Evolutionary conservation across 2,888 invertebrate species (phyloP).

Genomic region (Drosophila niveifrons): DNA sequence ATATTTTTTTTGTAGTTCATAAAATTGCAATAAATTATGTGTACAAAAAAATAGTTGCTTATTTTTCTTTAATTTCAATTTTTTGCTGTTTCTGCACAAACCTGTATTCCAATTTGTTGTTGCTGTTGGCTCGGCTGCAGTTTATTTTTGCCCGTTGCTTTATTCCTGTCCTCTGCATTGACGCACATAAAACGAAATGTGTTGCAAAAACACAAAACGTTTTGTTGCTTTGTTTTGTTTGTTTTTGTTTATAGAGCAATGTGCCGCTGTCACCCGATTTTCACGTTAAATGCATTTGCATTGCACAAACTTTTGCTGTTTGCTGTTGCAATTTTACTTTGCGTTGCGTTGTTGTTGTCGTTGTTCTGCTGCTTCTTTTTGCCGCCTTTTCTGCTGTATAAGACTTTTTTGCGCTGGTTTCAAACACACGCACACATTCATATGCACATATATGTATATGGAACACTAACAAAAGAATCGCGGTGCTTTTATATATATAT

Average conservation of each 20-base stretch:
- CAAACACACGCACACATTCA: constrained; percentile 48
- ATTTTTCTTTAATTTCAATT: constrained; percentile 33
- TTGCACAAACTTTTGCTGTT: constrained; percentile 74
- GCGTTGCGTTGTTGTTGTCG: constrained; percentile 34
- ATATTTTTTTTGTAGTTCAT: constrained; percentile 55
- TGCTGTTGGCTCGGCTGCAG: constrained; percentile 38
- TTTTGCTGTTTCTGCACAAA: constrained; percentile 66
- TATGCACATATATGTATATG: constrained; percentile 22
- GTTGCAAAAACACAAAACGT: constrained; percentile 47
- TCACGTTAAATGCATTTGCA: constrained; percentile 71
- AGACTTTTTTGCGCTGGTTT: constrained; percentile 55
- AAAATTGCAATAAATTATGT: constrained; percentile 40
- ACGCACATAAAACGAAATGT: constrained; percentile 53
- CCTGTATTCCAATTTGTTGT: constrained; percentile 66
- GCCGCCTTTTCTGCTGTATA: constrained; percentile 77
- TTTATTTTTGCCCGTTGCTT: constrained; percentile 55
- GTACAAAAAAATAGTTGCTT: constrained; percentile 51
- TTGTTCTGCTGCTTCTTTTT: constrained; percentile 53
- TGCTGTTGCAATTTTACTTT: constrained; percentile 70
- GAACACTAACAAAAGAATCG: constrained; percentile 43
- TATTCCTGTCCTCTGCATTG: constrained; percentile 49
- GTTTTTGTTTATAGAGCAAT: constrained; percentile 53
- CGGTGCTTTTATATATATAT: constrained; percentile 35
- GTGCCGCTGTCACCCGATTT: constrained; percentile 35
- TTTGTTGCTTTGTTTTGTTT: constrained; percentile 42